Conservation (phyloP, 2,113 vertebrate genomes). For the Eleginops maclovinus region DNA sequence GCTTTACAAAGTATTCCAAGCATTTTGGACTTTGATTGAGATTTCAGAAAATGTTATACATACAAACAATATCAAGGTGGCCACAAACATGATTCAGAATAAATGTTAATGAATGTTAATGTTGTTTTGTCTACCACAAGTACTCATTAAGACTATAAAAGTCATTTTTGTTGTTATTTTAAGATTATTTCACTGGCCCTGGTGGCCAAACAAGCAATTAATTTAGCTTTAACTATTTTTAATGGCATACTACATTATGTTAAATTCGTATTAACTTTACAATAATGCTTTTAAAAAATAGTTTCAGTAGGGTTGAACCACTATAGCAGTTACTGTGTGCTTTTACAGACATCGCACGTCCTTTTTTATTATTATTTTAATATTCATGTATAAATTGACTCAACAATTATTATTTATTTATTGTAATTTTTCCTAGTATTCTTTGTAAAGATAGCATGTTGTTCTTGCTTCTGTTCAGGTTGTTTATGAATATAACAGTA, state of each 20-base stretch:
- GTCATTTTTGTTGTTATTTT: not conserved
- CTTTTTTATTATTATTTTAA: too few relatives aligned
- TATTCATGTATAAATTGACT: too few relatives aligned
- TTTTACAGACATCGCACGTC: too few relatives aligned
- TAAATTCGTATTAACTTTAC: not conserved
- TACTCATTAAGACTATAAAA: not conserved
- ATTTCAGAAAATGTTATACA: not conserved
- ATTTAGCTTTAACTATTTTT: not conserved
- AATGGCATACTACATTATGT: not conserved
- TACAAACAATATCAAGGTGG: not conserved
- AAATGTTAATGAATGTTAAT: not conserved
- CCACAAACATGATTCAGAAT: not conserved
- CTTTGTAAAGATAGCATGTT: too few relatives aligned
- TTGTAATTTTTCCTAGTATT: too few relatives aligned
- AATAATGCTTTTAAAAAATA: too few relatives aligned
- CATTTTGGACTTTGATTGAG: not conserved
- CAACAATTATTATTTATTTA: too few relatives aligned
- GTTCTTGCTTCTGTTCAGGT: too few relatives aligned
- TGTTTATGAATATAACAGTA: too few relatives aligned
- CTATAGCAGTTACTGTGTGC: not conserved
- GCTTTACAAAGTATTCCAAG: not conserved
- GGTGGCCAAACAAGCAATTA: not conserved
- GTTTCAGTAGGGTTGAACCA: too few relatives aligned
- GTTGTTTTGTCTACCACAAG: not conserved
- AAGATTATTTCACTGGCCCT: too few relatives aligned